A percentile compares a stretch with the other conserved stretches of the same genome.
Evolutionary conservation across 2,113 vertebrate species (phyloP).

Genomic region (Sinocyclocheilus anophthalmus): DNA sequence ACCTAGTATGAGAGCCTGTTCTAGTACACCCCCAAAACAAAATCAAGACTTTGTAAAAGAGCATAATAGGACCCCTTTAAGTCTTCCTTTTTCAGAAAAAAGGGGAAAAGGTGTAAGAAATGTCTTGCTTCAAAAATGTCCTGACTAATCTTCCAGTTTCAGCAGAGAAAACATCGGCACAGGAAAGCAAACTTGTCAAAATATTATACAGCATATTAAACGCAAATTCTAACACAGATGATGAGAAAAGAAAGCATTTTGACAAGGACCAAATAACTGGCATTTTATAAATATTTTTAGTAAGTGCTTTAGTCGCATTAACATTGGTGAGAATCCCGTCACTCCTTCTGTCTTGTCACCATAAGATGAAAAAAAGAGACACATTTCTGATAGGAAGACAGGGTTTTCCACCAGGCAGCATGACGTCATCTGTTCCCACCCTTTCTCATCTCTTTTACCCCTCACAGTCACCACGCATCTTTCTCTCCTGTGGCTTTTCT

Average conservation of each 20-base stretch:
- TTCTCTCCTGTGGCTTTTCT: constrained; percentile 26
- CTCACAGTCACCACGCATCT: background rate
- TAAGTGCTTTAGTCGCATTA: background rate
- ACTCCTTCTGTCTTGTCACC: background rate
- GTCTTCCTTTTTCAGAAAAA: background rate
- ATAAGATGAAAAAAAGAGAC: constrained; percentile 22
- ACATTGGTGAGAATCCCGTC: background rate
- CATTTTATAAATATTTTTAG: background rate
- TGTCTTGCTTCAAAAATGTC: background rate
- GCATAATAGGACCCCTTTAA: background rate
- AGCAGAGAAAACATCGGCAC: background rate
- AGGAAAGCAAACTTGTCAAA: background rate
- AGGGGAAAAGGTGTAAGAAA: background rate
- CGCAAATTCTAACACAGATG: background rate
- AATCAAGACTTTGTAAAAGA: no score
- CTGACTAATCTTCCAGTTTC: background rate
- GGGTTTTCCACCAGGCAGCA: constrained; percentile 9
- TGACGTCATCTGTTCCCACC: constrained; percentile 10
- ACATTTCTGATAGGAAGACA: constrained; percentile 33
- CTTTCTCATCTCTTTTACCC: constrained; percentile 5
- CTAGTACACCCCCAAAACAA: no score
- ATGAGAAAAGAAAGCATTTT: no score
- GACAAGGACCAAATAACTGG: background rate
- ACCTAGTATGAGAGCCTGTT: no score
- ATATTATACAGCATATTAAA: background rate